A percentile compares a stretch with the other conserved stretches of the same genome.
Evolutionary conservation across 2,113 vertebrate genomes (phyloP).

Genomic region (Hippocampus mohnikei): DNA sequence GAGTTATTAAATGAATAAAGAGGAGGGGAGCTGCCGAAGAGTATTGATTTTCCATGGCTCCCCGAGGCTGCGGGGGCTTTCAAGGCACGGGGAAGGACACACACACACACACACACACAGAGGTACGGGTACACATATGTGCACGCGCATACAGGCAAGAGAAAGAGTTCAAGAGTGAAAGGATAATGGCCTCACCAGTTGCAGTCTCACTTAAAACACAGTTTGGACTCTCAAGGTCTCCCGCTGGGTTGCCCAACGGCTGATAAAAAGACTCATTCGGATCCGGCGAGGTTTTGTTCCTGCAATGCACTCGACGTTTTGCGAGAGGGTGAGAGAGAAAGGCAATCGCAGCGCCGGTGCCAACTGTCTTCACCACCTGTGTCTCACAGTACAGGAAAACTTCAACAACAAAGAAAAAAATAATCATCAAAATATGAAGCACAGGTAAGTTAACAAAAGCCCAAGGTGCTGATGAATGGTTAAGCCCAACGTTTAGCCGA

Average conservation of each 20-base stretch:
- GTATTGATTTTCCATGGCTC: conserved; percentile 79
- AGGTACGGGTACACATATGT: conserved; percentile 58
- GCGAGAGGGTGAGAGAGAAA: conserved; percentile 32
- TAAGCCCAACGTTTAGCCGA: conserved; percentile 49
- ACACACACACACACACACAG: conserved; percentile 53
- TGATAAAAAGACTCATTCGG: conserved; percentile 69
- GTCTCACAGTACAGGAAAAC: conserved; percentile 11
- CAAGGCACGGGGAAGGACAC: conserved; percentile 66
- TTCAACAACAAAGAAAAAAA: conserved; percentile 25
- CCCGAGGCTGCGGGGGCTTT: conserved; percentile 75
- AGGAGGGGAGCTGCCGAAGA: conserved; percentile 74
- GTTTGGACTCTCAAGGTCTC: conserved; percentile 71
- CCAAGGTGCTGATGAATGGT: conserved; percentile 39
- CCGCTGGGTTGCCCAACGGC: conserved; percentile 55
- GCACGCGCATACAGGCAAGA: conserved; percentile 61
- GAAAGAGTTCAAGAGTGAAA: conserved; percentile 73
- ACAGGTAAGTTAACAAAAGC: conserved; percentile 52
- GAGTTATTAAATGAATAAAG: conserved; percentile 81
- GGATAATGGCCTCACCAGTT: conserved; percentile 75
- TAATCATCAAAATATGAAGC: conserved; percentile 53
- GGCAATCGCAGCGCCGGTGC: conserved; percentile 28
- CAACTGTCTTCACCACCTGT: conserved; percentile 47
- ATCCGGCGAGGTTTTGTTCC: conserved; percentile 65
- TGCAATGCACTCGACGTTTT: conserved; percentile 50
- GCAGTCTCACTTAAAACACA: conserved; percentile 74